These are phyloP conservation scores for Himalopsyche kuldschensis DNA, from an alignment of 2,888 invertebrate species.

Conservation along the genomic window DNA sequence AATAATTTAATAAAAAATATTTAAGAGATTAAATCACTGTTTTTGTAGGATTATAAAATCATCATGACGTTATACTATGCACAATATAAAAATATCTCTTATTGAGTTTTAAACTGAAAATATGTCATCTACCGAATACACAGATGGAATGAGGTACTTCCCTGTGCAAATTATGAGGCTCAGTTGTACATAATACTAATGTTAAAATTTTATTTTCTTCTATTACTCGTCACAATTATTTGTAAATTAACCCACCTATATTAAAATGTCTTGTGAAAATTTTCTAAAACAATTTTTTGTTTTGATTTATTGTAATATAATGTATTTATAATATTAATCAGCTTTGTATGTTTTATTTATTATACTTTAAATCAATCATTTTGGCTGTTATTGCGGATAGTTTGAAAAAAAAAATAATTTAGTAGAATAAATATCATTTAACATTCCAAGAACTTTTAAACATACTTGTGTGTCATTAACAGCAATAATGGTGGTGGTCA, in stretches of 20 bases:
- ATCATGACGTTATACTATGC: no score
- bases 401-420: neutral
- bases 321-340: neutral
- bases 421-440: neutral
- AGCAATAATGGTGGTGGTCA: neutral
- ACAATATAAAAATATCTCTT: no score
- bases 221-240: neutral
- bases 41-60: no score
- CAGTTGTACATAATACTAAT: neutral
- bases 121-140: no score
- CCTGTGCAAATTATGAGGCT: neutral
- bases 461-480: neutral
- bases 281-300: neutral
- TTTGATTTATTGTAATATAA: neutral
- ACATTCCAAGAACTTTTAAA: neutral
- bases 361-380: neutral
- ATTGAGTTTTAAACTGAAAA: no score
- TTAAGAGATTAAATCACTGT: no score
- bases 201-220: neutral
- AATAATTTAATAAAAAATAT: no score
- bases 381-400: neutral
- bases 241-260: neutral
- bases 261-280: neutral
- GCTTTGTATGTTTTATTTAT: neutral
- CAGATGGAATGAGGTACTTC: no score